A percentile compares a stretch with the other conserved stretches of the same genome.
These are phyloP conservation scores for Coryphaenoides rupestris DNA, from an alignment of 2,113 vertebrate genomes.

Conservation along the genomic window DNA sequence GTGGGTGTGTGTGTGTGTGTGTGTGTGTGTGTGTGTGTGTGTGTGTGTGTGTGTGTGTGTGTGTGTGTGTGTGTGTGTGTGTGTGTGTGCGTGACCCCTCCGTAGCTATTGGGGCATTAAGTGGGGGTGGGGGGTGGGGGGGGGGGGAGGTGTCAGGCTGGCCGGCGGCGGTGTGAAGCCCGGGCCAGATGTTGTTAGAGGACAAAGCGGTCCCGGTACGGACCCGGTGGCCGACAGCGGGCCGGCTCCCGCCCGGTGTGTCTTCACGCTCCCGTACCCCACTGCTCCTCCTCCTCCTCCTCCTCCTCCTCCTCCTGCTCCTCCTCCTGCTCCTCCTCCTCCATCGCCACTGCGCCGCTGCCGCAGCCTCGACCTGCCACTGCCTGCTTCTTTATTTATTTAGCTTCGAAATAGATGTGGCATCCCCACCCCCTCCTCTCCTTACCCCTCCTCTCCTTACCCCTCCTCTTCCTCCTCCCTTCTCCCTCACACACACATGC, in stretches of 20 bases:
- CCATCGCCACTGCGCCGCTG: slow-evolving; percentile 3
- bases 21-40: slow-evolving; percentile 17
- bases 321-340: slow-evolving; percentile 13
- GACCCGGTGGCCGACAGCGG: slow-evolving; percentile 26
- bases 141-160: slow-evolving; percentile 44
- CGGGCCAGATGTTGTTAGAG: slow-evolving; percentile 57
- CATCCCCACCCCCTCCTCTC: not conserved
- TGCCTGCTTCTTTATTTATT: slow-evolving; percentile 27
- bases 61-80: slow-evolving; percentile 15
- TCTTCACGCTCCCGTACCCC: slow-evolving; percentile 10
- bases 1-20: slow-evolving; percentile 1
- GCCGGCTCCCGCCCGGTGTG: slow-evolving; percentile 21
- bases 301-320: slow-evolving; percentile 2
- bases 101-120: slow-evolving; percentile 45
- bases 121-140: too few relatives aligned
- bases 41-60: slow-evolving; percentile 1
- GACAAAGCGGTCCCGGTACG: slow-evolving; percentile 35
- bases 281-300: not conserved
- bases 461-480: not conserved
- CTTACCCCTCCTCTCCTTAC: slow-evolving; percentile 31
- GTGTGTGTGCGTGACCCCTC: not conserved
- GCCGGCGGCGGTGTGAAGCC: too few relatives aligned
- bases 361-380: slow-evolving; percentile 10
- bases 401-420: not conserved
- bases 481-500: too few relatives aligned